Conservation (phyloP, 2,888 invertebrate species). For the Bombyx huttoni region DNA sequence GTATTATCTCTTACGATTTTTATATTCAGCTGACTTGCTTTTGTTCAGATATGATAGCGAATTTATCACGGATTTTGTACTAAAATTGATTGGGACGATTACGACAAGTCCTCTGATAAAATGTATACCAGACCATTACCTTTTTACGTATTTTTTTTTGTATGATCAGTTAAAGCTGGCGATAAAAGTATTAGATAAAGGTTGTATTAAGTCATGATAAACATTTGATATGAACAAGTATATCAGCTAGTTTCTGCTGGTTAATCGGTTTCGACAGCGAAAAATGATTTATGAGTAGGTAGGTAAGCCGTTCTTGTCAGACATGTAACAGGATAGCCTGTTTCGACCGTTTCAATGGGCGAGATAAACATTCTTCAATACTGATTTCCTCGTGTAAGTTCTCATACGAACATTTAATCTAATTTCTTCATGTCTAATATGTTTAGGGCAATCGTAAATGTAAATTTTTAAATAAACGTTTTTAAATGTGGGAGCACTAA, state of each 20-base stretch:
- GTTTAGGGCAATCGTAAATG: no score
- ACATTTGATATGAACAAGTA: constrained; percentile 15
- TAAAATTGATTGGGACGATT: constrained; percentile 56
- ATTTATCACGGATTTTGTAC: constrained; percentile 45
- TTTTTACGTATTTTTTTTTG: constrained; percentile 35
- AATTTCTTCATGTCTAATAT: neutral
- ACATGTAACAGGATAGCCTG: constrained; percentile 4
- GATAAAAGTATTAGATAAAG: constrained; percentile 36
- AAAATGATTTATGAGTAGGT: constrained; percentile 21
- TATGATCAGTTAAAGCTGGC: constrained; percentile 34
- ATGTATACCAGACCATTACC: constrained; percentile 8
- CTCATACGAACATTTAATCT: neutral
- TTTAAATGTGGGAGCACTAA: no score
- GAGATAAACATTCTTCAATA: constrained; percentile 9
- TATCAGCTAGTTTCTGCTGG: constrained; percentile 23
- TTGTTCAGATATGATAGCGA: constrained; percentile 28
- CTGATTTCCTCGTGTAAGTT: neutral
- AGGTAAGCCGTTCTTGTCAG: constrained; percentile 14
- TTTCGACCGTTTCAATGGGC: constrained; percentile 10
- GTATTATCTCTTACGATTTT: constrained; percentile 33
- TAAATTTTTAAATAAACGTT: no score
- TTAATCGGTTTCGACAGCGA: constrained; percentile 22
- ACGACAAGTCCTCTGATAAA: constrained; percentile 30
- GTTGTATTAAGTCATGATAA: constrained; percentile 25
- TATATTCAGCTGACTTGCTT: constrained; percentile 37